These are phyloP conservation scores for Holotrichia oblita DNA, from an alignment of 1,140 invertebrate species.

Conservation along the genomic window DNA sequence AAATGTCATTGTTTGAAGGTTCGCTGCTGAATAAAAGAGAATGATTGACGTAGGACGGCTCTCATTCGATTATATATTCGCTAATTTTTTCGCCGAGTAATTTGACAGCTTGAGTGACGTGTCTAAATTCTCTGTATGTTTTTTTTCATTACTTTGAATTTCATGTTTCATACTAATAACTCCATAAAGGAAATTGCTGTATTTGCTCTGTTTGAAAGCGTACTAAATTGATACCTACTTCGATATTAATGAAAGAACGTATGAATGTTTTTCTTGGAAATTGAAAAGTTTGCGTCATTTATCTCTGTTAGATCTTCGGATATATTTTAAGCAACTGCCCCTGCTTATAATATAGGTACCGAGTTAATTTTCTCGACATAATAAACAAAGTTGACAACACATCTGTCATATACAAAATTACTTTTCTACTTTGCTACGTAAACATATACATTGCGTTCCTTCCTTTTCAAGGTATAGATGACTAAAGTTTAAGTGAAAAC, in stretches of 20 bases:
- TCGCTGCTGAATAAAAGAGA: neutral
- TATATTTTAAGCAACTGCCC: neutral
- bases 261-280: neutral
- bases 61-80: neutral
- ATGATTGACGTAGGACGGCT: slow-evolving; percentile 2
- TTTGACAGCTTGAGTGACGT: slow-evolving; percentile 26
- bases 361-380: too few species aligned
- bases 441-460: too few species aligned
- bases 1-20: neutral
- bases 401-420: too few species aligned
- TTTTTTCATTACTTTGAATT: slow-evolving; percentile 15
- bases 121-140: neutral
- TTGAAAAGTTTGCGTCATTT: neutral
- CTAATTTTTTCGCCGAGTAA: neutral
- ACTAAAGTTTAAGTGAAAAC: too few species aligned
- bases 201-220: neutral
- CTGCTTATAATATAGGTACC: too few species aligned
- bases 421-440: too few species aligned
- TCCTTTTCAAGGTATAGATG: too few species aligned
- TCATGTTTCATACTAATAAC: neutral
- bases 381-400: too few species aligned
- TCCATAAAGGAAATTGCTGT: neutral
- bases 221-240: neutral
- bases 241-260: neutral
- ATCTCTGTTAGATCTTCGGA: neutral